Conservation (phyloP, 2,797 vertebrate species). For the Poeciliopsis turneri region DNA sequence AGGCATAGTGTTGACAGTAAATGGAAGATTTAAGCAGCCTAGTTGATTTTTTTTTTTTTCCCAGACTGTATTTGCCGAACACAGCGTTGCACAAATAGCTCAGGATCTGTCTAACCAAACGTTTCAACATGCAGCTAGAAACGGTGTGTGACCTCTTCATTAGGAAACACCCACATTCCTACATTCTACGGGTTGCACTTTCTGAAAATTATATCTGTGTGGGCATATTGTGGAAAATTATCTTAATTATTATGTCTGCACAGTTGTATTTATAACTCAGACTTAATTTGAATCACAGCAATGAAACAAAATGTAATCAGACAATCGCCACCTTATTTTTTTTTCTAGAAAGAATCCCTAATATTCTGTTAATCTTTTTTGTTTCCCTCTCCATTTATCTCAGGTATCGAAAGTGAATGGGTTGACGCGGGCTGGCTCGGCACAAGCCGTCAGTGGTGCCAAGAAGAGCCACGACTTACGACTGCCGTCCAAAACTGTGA, state of each 20-base stretch:
- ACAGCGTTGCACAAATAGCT: constrained; percentile 49
- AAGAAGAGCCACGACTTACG: constrained; percentile 97
- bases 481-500: constrained; percentile 99
- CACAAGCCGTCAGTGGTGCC: constrained; percentile 89
- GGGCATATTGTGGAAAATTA: background rate
- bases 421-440: constrained; percentile 89
- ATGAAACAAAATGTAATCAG: background rate
- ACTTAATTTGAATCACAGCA: background rate
- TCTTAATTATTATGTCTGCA: constrained; percentile 5
- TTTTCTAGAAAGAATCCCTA: background rate
- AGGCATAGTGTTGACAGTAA: constrained; percentile 44
- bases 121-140: constrained; percentile 39
- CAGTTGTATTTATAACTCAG: constrained; percentile 6
- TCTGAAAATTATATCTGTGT: constrained; percentile 2
- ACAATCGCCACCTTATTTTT: background rate
- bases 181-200: background rate
- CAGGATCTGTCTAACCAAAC: constrained; percentile 30
- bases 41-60: background rate
- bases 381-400: constrained; percentile 15
- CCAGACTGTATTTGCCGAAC: constrained; percentile 49
- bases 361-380: background rate
- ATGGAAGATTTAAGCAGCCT: constrained; percentile 35
- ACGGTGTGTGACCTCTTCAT: constrained; percentile 33
- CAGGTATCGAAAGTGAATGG: constrained; percentile 96
- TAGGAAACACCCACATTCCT: constrained; percentile 15